Conservation (phyloP, 2,797 vertebrate species). For the Phrynocephalus forsythii region DNA sequence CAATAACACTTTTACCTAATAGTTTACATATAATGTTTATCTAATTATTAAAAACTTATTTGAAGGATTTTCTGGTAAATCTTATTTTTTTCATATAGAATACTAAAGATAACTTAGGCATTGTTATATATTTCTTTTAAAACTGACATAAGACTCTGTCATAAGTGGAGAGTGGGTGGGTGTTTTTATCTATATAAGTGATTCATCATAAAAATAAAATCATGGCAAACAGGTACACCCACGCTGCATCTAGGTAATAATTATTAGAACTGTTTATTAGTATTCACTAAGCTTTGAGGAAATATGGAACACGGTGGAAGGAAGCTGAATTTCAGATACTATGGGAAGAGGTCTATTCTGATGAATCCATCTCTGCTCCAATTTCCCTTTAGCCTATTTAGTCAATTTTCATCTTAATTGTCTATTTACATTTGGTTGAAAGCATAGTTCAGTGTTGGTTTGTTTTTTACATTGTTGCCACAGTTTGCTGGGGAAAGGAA, state of each 20-base stretch:
- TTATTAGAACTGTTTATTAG: neutral
- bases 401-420: slow-evolving; percentile 41
- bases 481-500: slow-evolving; percentile 8
- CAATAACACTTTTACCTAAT: too few species aligned
- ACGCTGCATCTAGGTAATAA: slow-evolving; percentile 20
- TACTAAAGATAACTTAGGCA: neutral
- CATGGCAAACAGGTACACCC: neutral
- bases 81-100: slow-evolving; percentile 3
- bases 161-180: neutral
- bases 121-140: neutral
- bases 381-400: neutral
- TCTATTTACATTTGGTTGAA: slow-evolving; percentile 34
- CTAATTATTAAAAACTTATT: too few species aligned
- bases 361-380: slow-evolving; percentile 19
- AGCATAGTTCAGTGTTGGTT: neutral
- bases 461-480: slow-evolving; percentile 48
- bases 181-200: neutral
- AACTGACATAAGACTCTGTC: neutral
- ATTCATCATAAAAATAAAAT: slow-evolving; percentile 13
- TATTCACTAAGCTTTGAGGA: slow-evolving; percentile 8
- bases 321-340: slow-evolving; percentile 20
- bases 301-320: slow-evolving; percentile 17
- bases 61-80: too few species aligned
- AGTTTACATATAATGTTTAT: too few species aligned
- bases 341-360: neutral